These are phyloP conservation scores for Eciton burchellii DNA, from an alignment of 1,140 invertebrate species.

Conservation along the genomic window DNA sequence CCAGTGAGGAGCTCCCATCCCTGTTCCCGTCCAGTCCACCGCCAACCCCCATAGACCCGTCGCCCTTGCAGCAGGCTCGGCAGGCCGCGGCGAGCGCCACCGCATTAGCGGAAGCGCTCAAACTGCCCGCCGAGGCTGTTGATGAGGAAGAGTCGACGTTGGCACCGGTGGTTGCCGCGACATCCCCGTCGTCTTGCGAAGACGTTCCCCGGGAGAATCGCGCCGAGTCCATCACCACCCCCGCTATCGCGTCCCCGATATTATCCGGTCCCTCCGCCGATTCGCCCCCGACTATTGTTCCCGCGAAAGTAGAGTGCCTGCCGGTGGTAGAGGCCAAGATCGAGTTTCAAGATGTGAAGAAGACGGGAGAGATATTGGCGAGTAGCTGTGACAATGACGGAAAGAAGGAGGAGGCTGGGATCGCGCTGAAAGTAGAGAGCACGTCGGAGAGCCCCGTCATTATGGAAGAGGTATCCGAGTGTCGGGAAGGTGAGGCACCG, in stretches of 20 bases:
- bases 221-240: constrained; percentile 36
- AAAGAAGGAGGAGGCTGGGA: not conserved
- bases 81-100: constrained; percentile 80
- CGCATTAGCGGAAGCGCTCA: constrained; percentile 80
- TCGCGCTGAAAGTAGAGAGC: constrained; percentile 2
- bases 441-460: constrained; percentile 1
- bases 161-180: not conserved
- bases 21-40: constrained; percentile 83
- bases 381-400: constrained; percentile 19
- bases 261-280: constrained; percentile 26
- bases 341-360: constrained; percentile 8
- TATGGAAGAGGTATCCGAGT: constrained; percentile 9
- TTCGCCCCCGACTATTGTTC: constrained; percentile 38
- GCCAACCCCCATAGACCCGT: constrained; percentile 84
- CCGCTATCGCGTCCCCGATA: constrained; percentile 29
- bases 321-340: constrained; percentile 51
- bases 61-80: constrained; percentile 83
- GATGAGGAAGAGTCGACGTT: constrained; percentile 22
- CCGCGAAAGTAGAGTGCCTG: constrained; percentile 31
- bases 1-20: constrained; percentile 84
- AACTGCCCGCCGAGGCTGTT: constrained; percentile 77
- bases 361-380: constrained; percentile 1
- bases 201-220: constrained; percentile 37
- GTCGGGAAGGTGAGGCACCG: not conserved
- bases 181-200: constrained; percentile 28